Evolutionary conservation across 2,797 vertebrate genomes (phyloP), one percentile per base, ranked within the genome.

Genomic region (Ctenosaura bakeri): DNA sequence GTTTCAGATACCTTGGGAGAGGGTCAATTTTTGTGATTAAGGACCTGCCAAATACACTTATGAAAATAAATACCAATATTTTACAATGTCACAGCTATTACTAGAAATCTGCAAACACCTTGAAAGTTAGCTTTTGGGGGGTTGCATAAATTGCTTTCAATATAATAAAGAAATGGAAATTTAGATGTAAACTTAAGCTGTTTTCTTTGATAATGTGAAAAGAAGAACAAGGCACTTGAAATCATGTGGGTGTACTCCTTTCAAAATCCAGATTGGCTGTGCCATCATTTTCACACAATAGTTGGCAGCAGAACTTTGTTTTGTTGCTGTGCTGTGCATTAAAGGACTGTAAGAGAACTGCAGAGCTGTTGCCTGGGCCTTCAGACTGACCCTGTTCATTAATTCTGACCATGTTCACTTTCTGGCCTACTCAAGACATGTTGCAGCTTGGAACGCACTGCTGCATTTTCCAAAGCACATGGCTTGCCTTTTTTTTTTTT

Each of bases 341-440:
- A 62, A 62, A n/a, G 50, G 16, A 3, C 10, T 66, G 46, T 6
- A 82, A 38, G 3, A 42, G 20, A 80, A 86, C 59, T 24, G 5
- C 20, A 14, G 59, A 66, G 20, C 14, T 29, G 32, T 29, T 64
- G 22, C 22, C 52, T 84, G 42, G 35, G 56, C 9, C 42, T 83
- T 64, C 74, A 38, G 71, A 87, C 46, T 64, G 6, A 77, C 4
- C 42, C 22, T 78, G 6, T 78, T 35, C 7, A 24, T 1, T 42
- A 66, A 5, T 88, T 85, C 66, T 56, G 35, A 94, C 83, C 73
- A 50, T 90, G 92, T 93, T 22, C 87, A 82, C 38, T 90, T 78
- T 46, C 69, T 78, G 89, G 0, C 6, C 76, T 80, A 89, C 1
- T 18, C 80, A 56, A 22, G 78, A 88, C 78, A 69, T 91, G 6